Base-by-base conservation (phyloP, 2,113 vertebrate genomes). In the Strix aluco region DNA sequence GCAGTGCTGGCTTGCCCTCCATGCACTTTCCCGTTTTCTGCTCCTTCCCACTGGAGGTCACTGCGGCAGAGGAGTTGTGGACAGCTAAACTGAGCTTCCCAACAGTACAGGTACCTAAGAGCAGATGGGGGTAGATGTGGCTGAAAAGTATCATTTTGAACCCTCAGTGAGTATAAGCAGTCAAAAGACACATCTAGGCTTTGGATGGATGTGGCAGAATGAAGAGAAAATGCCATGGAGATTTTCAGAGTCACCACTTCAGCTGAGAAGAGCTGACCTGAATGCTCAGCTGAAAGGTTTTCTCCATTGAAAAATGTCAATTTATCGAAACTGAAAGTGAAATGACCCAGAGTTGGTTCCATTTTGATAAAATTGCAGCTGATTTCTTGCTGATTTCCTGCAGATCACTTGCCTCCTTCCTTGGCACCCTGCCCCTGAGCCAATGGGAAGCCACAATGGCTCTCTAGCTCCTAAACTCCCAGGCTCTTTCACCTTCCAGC, bases 21-120 rank as follows among this genome's bases (percentile, higher is more conserved):
- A 20, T 23, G 13, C 0, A 12, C 22, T 89, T 75, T 47, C 57
- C 61, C 62, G 18, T 86, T 86, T 94, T 79, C 77, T 95, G 10
- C 26, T 89, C 65, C 57, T 96, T 94, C 86, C 86, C 79, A 72
- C 89, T 79, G 92, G 80, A 96, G 77, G 77, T 96, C 92, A 94
- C 81, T 92, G 88, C 23, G 7, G 71, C 59, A 88, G 93, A 75
- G 73, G 34, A 84, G 14, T 80, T 89, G 77, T n/a, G 65, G 77
- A 58, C 52, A 47, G 3, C 10, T 61, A 23, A 46, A 59, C 15
- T 29, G 32, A 90, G 34, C 11, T 88, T 90, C 63, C 59, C 42
- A 44, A 47, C 52, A 16, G 38, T 30, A n/a, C 12, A 61, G 57
- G n/a, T n/a, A 69, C 18, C 23, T 22, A 54, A 30, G 15, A 71